These are phyloP conservation scores for Neosilurus hyrtlii DNA, from an alignment of 2,797 vertebrate genomes.

Conservation along the genomic window DNA sequence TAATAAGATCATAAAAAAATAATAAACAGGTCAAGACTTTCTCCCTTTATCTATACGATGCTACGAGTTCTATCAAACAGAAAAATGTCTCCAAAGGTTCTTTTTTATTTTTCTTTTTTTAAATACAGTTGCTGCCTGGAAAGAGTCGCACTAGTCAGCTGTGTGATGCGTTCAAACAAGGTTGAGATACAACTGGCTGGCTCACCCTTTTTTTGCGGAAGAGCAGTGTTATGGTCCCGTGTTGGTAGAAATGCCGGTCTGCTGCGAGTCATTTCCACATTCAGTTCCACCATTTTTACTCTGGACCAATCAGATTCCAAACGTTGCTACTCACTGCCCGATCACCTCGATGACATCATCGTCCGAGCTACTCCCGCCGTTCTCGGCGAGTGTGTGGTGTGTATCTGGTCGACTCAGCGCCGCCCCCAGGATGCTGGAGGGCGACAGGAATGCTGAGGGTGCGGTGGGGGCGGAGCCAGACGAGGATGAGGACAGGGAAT, in stretches of 20 bases:
- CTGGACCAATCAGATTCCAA: conserved; percentile 13
- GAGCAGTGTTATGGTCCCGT: conserved; percentile 34
- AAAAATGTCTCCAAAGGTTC: conserved; percentile 67
- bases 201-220: conserved; percentile 36
- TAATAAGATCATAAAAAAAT: conserved; percentile 46
- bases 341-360: conserved; percentile 96
- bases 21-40: conserved; percentile 56
- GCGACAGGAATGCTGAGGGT: conserved; percentile 75
- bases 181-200: not conserved
- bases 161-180: not conserved
- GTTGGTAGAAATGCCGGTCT: not conserved
- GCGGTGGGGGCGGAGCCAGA: conserved; percentile 59
- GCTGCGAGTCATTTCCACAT: conserved; percentile 60
- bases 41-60: conserved; percentile 66
- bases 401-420: conserved; percentile 77
- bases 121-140: conserved; percentile 57
- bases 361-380: conserved; percentile 91
- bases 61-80: conserved; percentile 73
- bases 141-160: not conserved
- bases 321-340: conserved; percentile 76
- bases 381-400: conserved; percentile 77
- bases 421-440: conserved; percentile 80
- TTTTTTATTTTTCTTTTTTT: conserved; percentile 34
- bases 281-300: conserved; percentile 60
- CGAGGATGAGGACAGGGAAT: conserved; percentile 67